Evolutionary conservation across 2,888 invertebrate genomes (phyloP).

Genomic region (Epirrhoe tristata): DNA sequence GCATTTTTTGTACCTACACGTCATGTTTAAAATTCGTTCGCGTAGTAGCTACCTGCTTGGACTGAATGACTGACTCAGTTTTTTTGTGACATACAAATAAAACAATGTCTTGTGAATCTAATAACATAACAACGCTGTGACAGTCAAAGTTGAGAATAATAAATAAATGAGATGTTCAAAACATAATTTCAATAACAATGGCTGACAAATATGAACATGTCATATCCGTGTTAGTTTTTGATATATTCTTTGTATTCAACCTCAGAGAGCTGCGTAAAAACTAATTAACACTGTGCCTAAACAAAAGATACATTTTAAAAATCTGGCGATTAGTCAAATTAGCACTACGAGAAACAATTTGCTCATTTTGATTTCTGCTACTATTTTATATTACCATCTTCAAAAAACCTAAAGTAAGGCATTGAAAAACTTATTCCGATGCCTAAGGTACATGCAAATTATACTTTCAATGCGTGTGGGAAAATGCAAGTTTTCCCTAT

Average conservation of each 20-base stretch:
- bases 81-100: too few relatives aligned
- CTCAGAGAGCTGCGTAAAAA: background rate
- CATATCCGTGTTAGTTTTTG: background rate
- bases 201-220: background rate
- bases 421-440: background rate
- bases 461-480: constrained; percentile 30
- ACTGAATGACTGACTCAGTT: too few relatives aligned
- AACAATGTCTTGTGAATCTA: too few relatives aligned
- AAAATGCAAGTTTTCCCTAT: constrained; percentile 49
- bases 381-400: too few relatives aligned
- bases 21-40: too few relatives aligned
- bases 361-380: too few relatives aligned
- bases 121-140: too few relatives aligned
- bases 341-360: background rate
- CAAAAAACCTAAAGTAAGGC: too few relatives aligned
- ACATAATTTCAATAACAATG: background rate
- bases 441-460: background rate
- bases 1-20: too few relatives aligned
- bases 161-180: background rate
- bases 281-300: background rate
- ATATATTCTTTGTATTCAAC: background rate
- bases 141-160: too few relatives aligned
- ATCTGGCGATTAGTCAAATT: background rate
- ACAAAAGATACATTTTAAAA: background rate
- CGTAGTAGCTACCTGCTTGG: too few relatives aligned